Percentiles rank a stretch among this genome's conserved stretches.
phyloP scores from a whole-genome alignment of 2,888 invertebrate species.

The Altica lythri region DNA sequence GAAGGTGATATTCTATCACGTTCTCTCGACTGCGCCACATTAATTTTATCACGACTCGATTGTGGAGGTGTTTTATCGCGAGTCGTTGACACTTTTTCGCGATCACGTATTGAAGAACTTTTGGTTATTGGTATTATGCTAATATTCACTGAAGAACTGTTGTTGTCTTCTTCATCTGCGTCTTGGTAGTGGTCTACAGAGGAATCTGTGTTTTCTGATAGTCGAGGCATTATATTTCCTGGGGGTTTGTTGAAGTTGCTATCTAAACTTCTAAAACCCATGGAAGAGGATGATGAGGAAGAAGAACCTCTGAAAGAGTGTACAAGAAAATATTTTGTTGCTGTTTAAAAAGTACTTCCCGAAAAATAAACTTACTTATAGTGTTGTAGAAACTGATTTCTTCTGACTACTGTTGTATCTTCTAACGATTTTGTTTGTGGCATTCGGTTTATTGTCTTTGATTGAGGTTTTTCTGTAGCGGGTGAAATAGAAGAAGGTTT shows the following conservation, averaged over 20 bases:
- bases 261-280: conserved; percentile 69
- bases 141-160: conserved; percentile 58
- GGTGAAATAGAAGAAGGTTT: conserved; percentile 38
- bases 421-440: conserved; percentile 63
- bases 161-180: conserved; percentile 60
- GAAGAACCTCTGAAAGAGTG: conserved; percentile 42
- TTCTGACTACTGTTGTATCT: conserved; percentile 60
- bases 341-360: background rate
- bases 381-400: conserved; percentile 26
- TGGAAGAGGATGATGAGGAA: conserved; percentile 63
- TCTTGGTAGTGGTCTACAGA: conserved; percentile 58
- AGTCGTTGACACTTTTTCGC: conserved; percentile 32
- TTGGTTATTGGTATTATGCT: conserved; percentile 51
- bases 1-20: conserved; percentile 53
- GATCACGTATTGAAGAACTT: conserved; percentile 9
- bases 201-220: conserved; percentile 61
- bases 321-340: background rate
- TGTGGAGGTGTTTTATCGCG: conserved; percentile 10
- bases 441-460: conserved; percentile 47
- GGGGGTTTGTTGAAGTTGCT: conserved; percentile 58
- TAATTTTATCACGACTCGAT: conserved; percentile 7
- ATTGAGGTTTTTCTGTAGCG: conserved; percentile 37
- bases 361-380: conserved; percentile 14
- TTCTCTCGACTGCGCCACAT: conserved; percentile 41
- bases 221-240: conserved; percentile 53